Evolutionary conservation across 2,113 vertebrate genomes (phyloP), one percentile per base, ranked within the genome.

Genomic region (Tachysurus vachellii): DNA sequence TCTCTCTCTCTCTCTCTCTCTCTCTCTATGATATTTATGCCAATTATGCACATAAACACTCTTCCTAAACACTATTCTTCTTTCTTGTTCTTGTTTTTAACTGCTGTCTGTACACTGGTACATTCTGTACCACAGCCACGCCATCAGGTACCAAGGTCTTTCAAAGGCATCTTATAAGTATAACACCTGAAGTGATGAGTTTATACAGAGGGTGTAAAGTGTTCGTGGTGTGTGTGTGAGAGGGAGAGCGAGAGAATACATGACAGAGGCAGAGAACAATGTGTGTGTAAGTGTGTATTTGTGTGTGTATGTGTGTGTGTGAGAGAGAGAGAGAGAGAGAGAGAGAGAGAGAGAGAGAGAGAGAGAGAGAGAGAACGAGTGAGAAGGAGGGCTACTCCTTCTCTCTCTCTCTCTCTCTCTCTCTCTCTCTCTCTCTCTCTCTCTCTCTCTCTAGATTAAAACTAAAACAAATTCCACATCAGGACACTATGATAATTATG

Each of bases 141-240:
- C 19, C 66, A 36, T 70, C 36, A 21, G 19, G 14, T 71, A 31
- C 68, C 17, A 3, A 68, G 1, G n/a, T 68, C 5, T 13, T 76
- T 73, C 19, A 76, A 6, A 50, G 23, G 5, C 44, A 71, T 8
- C 19, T 50, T n/a, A 53, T 53, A n/a, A 50, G 47, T 6, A 5
- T 47, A 57, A 66, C 87, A 88, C 87, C 75, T 81, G 54, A 64
- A 26, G 50, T 71, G 80, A 80, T 80, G 50, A 50, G 87, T 68
- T 68, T 80, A 80, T 56, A 68, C 61, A 80, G 47, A 64, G 75
- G 62, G 61, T 23, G 85, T 36, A 47, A 54, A 70, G 64, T 68
- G 64, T 71, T 70, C 36, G 82, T 56, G 17, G 61, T 23, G 12
- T 36, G 14, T 4, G 17, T 57, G 77, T 57, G 53, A 31, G 73